Evolutionary conservation across 2,113 vertebrate genomes (phyloP), one percentile per base, ranked within the genome.

Genomic region (Phylloscopus whistleri): DNA sequence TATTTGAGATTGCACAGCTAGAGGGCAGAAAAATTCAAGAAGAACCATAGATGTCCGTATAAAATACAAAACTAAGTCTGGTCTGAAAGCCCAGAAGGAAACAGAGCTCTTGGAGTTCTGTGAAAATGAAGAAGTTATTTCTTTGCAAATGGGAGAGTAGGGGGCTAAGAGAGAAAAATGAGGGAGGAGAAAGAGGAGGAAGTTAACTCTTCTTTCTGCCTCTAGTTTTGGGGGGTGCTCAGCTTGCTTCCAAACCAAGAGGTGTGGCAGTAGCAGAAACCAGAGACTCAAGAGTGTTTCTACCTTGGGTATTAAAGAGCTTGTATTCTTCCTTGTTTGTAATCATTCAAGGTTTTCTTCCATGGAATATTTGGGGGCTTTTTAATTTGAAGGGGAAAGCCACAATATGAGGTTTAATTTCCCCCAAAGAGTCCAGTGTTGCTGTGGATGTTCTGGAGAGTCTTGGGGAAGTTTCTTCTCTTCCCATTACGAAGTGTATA

Each of bases 11-110:
- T 93, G 44, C 58, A 64, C 93, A 95, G 93, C 94, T 94, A 95
- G 90, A 95, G 95, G 93, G 94, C 95, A 95, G 90, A 90, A 96
- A 94, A 78, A 90, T 37, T 96, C 92, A 95, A 96, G 87, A 87
- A 92, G 74, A 94, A 31, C 48, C 18, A 20, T 39, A 52, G 56
- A 35, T 67, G 64, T 81, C 73, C 31, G 33, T 58, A 35, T 4
- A 10, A 56, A 85, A 83, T 44, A 56, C 12, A 70, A 68, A 63
- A 21, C 52, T 22, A 31, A 68, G 68, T 64, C n/a, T 68, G 28
- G 12, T 63, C n/a, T 90, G 69, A 86, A 88, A 89, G 41, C 17
- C 12, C 28, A 88, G 27, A 56, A 76, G 43, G 37, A 85, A 69
- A 43, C 5, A 10, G 44, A 77, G 33, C 56, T 75, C n/a, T 74